Base-by-base conservation (phyloP, 92 coral and sea anemone genomes). In the Porites divaricata region DNA sequence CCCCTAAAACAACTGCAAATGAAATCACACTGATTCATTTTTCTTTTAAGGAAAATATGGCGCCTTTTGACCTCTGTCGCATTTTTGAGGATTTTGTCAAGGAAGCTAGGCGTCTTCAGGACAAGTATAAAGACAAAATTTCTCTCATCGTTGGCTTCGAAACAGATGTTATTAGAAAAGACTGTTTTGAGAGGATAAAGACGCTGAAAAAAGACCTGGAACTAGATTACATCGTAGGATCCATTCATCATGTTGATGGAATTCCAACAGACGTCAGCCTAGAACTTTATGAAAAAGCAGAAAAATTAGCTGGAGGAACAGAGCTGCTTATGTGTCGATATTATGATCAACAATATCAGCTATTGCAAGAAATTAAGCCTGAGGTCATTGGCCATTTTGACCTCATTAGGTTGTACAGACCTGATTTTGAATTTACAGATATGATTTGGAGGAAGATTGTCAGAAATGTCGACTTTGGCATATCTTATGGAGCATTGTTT, bases 381-480 rank as follows among this genome's bases (percentile, higher is more conserved):
- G 93, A 92, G 25, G 65, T 87, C 59, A 84, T 92, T 67, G 95
- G 95, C 22, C 95, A 92, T 76, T 89, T 92, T 79, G 95, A 92
- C 80, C 26, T 92, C 16, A 92, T 92, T 70, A 75, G 91, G 51
- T 59, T 83, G 21, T 84, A 92, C 52, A 79, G 93, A 78, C 91
- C 86, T 66, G 83, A 73, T 45, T 83, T 92, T 70, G 70, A 67
- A 58, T 62, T 85, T 10, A 86, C 95, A 62, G 89, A 90, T 63
- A 13, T 52, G 45, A 72, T 90, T 13, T 72, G 90, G 89, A 65
- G 84, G 61, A 92, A 87, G 75, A 83, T 92, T 74, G 85, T 72
- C 14, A 87, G 95, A 70, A 92, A 92, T 65, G 80, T 92, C 54
- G 84, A 86, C 48, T 80, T 67, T 48, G 93, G 89, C 20, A 77